Evolutionary conservation across 2,113 vertebrate genomes (phyloP).

Genomic region (Dicentrarchus labrax): DNA sequence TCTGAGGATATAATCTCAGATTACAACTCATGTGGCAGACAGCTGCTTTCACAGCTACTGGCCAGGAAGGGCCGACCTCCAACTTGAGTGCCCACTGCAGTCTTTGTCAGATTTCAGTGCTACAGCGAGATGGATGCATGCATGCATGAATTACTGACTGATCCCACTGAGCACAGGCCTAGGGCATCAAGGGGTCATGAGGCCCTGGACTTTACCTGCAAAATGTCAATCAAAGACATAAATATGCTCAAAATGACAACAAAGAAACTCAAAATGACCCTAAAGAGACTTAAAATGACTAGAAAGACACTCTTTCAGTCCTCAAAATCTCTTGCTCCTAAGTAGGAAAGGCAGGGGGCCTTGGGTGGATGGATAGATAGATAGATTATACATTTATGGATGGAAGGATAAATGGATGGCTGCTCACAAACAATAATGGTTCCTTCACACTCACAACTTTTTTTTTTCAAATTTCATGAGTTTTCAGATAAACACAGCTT

Average conservation of each 20-base stretch:
- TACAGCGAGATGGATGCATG: not conserved
- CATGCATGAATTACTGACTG: not conserved
- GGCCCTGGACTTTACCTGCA: not conserved
- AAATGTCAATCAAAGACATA: not conserved
- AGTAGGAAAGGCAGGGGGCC: too few species aligned
- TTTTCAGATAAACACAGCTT: not conserved
- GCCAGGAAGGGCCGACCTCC: conserved; percentile 23
- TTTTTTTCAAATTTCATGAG: not conserved
- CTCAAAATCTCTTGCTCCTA: too few species aligned
- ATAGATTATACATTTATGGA: not conserved
- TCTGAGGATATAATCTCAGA: conserved; percentile 73
- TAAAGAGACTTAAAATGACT: not conserved
- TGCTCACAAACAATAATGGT: not conserved
- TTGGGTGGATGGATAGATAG: not conserved
- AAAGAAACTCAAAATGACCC: not conserved
- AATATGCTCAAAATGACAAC: not conserved
- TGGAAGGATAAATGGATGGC: not conserved
- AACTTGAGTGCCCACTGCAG: conserved; percentile 41
- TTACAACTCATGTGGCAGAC: conserved; percentile 62
- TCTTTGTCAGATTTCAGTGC: conserved; percentile 31
- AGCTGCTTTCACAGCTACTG: conserved; percentile 48
- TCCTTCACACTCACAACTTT: not conserved
- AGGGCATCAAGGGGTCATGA: not conserved
- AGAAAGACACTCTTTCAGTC: too few species aligned
- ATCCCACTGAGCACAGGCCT: not conserved